phyloP scores from a whole-genome alignment of 2,113 vertebrate genomes.

The Chaetorhynchus papuensis region DNA sequence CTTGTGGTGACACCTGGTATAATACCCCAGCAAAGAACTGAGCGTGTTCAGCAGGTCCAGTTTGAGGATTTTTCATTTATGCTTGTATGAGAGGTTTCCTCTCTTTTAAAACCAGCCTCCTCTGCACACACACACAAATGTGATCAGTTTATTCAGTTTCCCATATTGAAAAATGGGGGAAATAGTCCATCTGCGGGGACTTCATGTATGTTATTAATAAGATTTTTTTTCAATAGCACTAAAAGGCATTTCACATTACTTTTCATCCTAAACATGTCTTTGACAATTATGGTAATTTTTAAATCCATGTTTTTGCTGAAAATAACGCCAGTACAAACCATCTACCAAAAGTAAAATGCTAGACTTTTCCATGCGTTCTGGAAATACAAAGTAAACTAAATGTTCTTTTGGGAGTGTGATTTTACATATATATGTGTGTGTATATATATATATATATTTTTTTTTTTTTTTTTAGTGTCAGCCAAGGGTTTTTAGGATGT shows the following conservation, averaged over 20 bases:
- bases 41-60: neutral
- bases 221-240: neutral
- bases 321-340: neutral
- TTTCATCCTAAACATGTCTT: neutral
- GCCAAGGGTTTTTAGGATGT: neutral
- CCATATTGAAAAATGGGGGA: neutral
- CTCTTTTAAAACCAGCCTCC: neutral
- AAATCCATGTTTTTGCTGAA: neutral
- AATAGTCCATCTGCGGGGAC: neutral
- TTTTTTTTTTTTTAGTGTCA: neutral
- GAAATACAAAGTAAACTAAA: neutral
- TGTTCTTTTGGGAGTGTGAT: neutral
- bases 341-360: neutral
- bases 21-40: neutral
- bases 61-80: neutral
- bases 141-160: neutral
- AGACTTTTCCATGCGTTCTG: neutral
- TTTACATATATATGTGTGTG: too few relatives aligned
- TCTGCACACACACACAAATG: neutral
- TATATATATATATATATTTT: neutral
- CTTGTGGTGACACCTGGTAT: neutral
- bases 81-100: neutral
- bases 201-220: neutral
- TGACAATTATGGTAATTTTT: neutral
- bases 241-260: neutral